Conservation (phyloP, 1,140 invertebrate genomes). For the Anastrepha obliqua region DNA sequence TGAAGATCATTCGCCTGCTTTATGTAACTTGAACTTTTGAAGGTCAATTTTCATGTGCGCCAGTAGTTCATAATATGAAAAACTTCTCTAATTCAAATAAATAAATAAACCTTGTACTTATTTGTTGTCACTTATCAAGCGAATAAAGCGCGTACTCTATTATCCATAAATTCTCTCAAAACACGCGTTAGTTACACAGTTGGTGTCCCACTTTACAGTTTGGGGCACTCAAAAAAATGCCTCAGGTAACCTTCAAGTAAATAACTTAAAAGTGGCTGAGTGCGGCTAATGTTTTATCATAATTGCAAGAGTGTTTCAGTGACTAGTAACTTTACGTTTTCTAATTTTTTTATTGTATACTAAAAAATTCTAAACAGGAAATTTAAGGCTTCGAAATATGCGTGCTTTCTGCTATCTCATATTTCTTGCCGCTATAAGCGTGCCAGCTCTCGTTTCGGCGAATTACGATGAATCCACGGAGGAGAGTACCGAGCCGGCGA, state of each 20-base stretch:
- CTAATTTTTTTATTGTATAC: too few relatives aligned
- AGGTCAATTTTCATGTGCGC: not conserved
- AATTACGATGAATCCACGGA: not conserved
- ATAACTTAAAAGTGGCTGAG: not conserved
- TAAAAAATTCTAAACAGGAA: not conserved
- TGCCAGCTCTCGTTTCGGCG: not conserved
- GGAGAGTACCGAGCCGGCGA: not conserved
- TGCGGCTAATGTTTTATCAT: not conserved
- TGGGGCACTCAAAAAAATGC: not conserved
- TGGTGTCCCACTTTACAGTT: constrained; percentile 10
- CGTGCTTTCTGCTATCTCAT: not conserved
- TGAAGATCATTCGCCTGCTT: not conserved
- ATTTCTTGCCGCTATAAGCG: not conserved
- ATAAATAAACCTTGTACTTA: not conserved
- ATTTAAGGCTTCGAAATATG: not conserved
- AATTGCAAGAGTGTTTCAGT: not conserved
- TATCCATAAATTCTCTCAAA: not conserved
- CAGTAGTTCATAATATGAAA: too few relatives aligned
- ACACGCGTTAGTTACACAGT: not conserved
- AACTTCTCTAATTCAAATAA: not conserved
- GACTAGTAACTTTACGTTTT: not conserved
- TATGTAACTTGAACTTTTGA: not conserved
- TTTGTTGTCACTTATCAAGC: not conserved
- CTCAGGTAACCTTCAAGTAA: not conserved
- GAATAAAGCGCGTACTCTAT: not conserved